Evolutionary conservation across 1,140 invertebrate species (phyloP).

Genomic region (Pemphigus obesinymphae): DNA sequence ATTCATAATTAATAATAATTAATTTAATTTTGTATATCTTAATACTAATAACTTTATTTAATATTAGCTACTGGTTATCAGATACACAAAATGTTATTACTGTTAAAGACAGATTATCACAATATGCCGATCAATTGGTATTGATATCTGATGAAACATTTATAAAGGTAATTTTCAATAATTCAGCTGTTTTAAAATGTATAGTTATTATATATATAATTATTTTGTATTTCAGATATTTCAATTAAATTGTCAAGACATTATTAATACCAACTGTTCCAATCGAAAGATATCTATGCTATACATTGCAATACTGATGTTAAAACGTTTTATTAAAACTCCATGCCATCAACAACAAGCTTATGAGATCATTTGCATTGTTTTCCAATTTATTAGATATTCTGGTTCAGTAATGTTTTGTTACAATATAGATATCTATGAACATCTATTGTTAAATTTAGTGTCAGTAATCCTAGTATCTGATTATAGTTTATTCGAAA

Average conservation of each 20-base stretch:
- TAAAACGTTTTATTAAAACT: neutral
- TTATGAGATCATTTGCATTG: neutral
- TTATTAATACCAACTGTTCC: neutral
- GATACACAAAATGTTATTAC: neutral
- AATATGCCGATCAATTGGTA: neutral
- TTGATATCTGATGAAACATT: constrained; percentile 6
- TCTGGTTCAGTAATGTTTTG: neutral
- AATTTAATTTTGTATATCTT: no score
- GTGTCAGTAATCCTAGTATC: neutral
- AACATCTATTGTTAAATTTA: neutral
- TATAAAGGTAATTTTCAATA: neutral
- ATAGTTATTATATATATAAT: neutral
- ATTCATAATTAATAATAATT: no score
- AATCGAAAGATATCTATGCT: neutral
- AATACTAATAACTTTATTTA: no score
- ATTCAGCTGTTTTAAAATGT: no score
- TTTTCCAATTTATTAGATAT: neutral
- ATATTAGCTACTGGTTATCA: constrained; percentile 3
- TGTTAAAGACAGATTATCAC: constrained; percentile 12
- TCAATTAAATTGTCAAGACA: neutral
- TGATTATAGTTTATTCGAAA: neutral
- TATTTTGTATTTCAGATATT: neutral
- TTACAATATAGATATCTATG: neutral
- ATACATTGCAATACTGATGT: neutral
- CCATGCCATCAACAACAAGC: neutral